A percentile compares a stretch with the other conserved stretches of the same genome.
These are phyloP conservation scores for Erethizon dorsatum DNA, from an alignment of 2,797 vertebrate species.

Conservation along the genomic window DNA sequence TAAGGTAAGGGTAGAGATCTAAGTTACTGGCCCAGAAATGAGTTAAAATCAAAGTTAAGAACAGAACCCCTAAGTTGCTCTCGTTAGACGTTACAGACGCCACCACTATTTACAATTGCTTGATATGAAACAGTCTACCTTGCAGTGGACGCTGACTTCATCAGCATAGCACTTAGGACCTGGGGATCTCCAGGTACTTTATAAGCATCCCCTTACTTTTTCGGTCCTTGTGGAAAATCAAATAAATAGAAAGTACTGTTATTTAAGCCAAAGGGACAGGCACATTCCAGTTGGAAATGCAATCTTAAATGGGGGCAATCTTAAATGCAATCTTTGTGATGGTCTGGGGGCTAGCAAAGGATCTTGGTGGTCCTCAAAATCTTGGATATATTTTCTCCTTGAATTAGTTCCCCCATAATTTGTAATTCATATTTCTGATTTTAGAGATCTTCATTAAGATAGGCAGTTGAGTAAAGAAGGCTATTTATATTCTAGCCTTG, in stretches of 20 bases:
- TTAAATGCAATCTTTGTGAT: neutral
- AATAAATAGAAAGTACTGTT: conserved; percentile 49
- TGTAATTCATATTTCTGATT: conserved; percentile 22
- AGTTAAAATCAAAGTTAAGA: conserved; percentile 85
- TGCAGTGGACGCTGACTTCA: conserved; percentile 65
- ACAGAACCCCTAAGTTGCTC: conserved; percentile 79
- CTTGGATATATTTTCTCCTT: conserved; percentile 38
- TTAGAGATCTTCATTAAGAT: conserved; percentile 23
- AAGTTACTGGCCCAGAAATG: conserved; percentile 85
- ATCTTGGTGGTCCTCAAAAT: neutral
- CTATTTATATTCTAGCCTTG: conserved; percentile 38
- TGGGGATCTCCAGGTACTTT: conserved; percentile 60
- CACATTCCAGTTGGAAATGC: neutral
- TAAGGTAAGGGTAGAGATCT: conserved; percentile 89
- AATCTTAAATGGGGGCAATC: neutral
- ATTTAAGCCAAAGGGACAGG: neutral
- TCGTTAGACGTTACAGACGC: conserved; percentile 72
- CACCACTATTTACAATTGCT: conserved; percentile 61
- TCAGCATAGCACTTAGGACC: conserved; percentile 31
- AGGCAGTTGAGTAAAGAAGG: neutral
- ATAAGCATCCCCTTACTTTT: conserved; percentile 48
- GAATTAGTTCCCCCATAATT: neutral
- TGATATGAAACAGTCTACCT: conserved; percentile 74
- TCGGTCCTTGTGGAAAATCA: conserved; percentile 53
- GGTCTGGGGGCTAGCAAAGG: neutral